These are phyloP conservation scores for Liparis tanakae DNA, from an alignment of 2,797 vertebrate genomes.

Conservation along the genomic window DNA sequence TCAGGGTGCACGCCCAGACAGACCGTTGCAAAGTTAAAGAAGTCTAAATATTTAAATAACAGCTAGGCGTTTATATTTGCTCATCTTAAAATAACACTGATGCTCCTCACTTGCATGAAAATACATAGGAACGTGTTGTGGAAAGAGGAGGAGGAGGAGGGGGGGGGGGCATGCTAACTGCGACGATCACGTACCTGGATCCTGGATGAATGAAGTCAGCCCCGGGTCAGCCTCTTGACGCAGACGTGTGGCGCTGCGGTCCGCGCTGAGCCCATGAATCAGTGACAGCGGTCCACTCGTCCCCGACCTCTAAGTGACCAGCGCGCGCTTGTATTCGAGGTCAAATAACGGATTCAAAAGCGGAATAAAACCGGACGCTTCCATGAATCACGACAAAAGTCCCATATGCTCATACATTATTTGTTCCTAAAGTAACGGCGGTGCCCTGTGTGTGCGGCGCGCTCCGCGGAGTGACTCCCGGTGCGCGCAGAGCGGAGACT, in stretches of 20 bases:
- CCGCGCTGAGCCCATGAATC: slow-evolving; percentile 76
- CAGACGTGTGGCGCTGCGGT: slow-evolving; percentile 49
- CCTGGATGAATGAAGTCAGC: slow-evolving; percentile 59
- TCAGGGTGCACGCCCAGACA: too few species aligned
- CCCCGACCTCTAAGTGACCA: slow-evolving; percentile 45
- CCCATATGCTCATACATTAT: neutral
- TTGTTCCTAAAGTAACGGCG: neutral
- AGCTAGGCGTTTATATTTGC: neutral
- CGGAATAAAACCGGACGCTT: neutral
- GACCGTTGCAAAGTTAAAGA: neutral
- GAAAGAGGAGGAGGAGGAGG: too few species aligned
- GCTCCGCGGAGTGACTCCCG: slow-evolving; percentile 59
- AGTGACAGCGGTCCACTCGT: slow-evolving; percentile 60
- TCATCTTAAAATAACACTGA: neutral
- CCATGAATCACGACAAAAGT: slow-evolving; percentile 9
- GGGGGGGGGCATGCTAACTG: neutral
- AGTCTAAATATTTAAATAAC: neutral
- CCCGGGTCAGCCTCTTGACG: slow-evolving; percentile 49
- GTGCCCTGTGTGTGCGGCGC: slow-evolving; percentile 4
- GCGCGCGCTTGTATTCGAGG: slow-evolving; percentile 8
- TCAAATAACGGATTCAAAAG: neutral
- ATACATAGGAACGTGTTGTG: neutral
- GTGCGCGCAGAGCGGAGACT: slow-evolving; percentile 47
- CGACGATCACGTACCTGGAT: slow-evolving; percentile 57
- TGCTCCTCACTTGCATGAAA: slow-evolving; percentile 18